Percentiles rank a stretch among this genome's conserved stretches.
phyloP scores from a whole-genome alignment of 2,888 invertebrate species.

The Drosophila atripex region DNA sequence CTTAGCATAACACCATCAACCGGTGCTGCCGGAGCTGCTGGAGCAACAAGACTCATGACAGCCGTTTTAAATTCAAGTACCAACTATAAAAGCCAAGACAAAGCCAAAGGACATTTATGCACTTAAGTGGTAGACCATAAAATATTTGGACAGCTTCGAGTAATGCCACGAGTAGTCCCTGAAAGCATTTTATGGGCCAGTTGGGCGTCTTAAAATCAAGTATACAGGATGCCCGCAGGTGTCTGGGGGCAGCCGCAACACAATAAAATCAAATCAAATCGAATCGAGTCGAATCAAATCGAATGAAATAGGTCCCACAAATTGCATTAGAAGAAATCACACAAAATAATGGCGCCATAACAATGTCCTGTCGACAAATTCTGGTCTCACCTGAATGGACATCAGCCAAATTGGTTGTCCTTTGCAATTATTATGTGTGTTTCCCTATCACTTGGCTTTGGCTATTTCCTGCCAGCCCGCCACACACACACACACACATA shows the following conservation, averaged over 20 bases:
- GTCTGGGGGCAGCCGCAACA: conserved; percentile 35
- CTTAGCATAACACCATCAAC: conserved; percentile 30
- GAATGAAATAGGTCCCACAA: conserved; percentile 65
- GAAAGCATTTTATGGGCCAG: conserved; percentile 42
- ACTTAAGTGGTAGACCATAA: conserved; percentile 70
- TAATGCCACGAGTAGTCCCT: conserved; percentile 54
- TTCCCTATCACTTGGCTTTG: conserved; percentile 44
- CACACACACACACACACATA: conserved; percentile 21
- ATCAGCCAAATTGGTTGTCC: conserved; percentile 64
- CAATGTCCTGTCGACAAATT: conserved; percentile 63
- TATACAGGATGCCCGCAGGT: conserved; percentile 29
- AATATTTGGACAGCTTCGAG: conserved; percentile 55
- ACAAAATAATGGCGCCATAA: conserved; percentile 65
- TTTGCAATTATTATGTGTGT: conserved; percentile 68
- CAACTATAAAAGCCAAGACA: conserved; percentile 58
- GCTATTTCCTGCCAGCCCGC: conserved; percentile 45
- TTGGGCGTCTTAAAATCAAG: conserved; percentile 18
- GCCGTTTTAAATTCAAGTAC: conserved; percentile 47
- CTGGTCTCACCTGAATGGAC: conserved; percentile 66
- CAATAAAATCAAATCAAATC: conserved; percentile 68
- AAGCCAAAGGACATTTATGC: conserved; percentile 56
- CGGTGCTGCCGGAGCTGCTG: background rate
- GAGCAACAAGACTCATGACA: conserved; percentile 29
- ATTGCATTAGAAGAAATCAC: conserved; percentile 60
- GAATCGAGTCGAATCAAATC: conserved; percentile 63